phyloP scores from a whole-genome alignment of 2,888 invertebrate genomes.

The Timandra comae region DNA sequence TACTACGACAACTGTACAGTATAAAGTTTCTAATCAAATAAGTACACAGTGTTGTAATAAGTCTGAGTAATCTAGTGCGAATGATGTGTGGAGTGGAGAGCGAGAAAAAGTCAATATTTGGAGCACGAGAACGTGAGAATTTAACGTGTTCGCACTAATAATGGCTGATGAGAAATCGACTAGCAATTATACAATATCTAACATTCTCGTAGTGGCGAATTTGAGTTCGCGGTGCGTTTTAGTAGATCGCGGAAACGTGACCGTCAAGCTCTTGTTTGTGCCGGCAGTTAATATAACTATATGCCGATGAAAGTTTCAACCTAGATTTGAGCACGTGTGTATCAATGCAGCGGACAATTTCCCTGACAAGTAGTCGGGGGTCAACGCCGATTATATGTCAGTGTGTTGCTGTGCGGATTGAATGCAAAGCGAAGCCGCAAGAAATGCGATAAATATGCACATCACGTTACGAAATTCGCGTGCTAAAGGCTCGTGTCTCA shows the following conservation, averaged over 20 bases:
- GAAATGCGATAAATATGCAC: conserved; percentile 38
- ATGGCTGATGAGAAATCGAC: conserved; percentile 45
- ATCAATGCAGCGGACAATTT: conserved; percentile 56
- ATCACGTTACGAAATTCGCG: conserved; percentile 53
- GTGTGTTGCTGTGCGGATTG: conserved; percentile 58
- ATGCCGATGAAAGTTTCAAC: conserved; percentile 65
- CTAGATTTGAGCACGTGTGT: conserved; percentile 63
- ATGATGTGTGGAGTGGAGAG: conserved; percentile 12
- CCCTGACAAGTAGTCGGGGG: conserved; percentile 49
- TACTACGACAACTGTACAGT: conserved; percentile 3
- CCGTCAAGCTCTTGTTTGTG: conserved; percentile 61
- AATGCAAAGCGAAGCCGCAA: conserved; percentile 51
- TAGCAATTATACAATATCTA: conserved; percentile 39
- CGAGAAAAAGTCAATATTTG: conserved; percentile 40
- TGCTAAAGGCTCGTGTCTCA: conserved; percentile 45
- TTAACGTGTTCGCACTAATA: conserved; percentile 45
- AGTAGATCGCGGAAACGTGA: conserved; percentile 57
- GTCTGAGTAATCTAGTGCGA: conserved; percentile 19
- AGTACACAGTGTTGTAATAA: conserved; percentile 14
- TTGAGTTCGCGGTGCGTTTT: conserved; percentile 36
- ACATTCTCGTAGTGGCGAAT: conserved; percentile 36
- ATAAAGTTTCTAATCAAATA: conserved; percentile 16
- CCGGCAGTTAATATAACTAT: conserved; percentile 56
- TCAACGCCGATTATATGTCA: conserved; percentile 57
- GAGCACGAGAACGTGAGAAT: conserved; percentile 66